Evolutionary conservation across 1,140 invertebrate genomes (phyloP).

Genomic region (Teleopsis dalmanni): DNA sequence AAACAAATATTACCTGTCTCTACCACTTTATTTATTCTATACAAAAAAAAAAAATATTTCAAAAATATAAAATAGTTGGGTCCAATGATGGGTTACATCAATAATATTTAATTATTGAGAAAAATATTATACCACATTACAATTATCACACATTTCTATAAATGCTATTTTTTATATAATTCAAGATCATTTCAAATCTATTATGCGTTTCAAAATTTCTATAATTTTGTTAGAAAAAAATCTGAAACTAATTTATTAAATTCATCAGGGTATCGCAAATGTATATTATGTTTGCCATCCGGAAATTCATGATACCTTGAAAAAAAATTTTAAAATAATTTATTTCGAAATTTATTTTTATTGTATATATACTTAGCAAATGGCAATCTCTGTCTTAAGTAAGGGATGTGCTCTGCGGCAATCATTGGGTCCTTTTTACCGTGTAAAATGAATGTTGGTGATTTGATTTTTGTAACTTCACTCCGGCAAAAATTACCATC

Average conservation of each 20-base stretch:
- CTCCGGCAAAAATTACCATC: slow-evolving; percentile 67
- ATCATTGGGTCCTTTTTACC: slow-evolving; percentile 75
- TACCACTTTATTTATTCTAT: too few relatives aligned
- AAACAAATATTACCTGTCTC: too few relatives aligned
- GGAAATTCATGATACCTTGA: slow-evolving; percentile 60
- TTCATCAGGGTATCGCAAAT: slow-evolving; percentile 67
- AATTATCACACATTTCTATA: too few relatives aligned
- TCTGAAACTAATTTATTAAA: slow-evolving; percentile 68
- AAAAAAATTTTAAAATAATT: slow-evolving; percentile 12
- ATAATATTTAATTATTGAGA: too few relatives aligned
- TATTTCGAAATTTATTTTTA: neutral
- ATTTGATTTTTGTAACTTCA: slow-evolving; percentile 55
- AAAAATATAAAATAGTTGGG: too few relatives aligned
- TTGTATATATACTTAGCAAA: neutral
- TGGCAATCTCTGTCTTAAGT: slow-evolving; percentile 45
- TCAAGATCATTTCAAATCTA: too few relatives aligned
- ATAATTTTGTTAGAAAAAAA: slow-evolving; percentile 52
- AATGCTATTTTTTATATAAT: too few relatives aligned
- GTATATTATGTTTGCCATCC: slow-evolving; percentile 83
- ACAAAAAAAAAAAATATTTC: too few relatives aligned
- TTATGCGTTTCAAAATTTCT: too few relatives aligned
- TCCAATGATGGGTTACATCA: too few relatives aligned
- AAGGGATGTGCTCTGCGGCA: slow-evolving; percentile 60
- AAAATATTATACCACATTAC: too few relatives aligned
- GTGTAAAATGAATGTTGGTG: slow-evolving; percentile 73